Evolutionary conservation across 1,140 invertebrate species (phyloP).

Genomic region (Caenorhabditis elegans): WBcel235 BX284606.5:4974501-4975000

Average conservation of each 20-base stretch:
- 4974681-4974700: too few species aligned
- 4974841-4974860: not conserved
- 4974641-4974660: not conserved
- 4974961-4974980: too few species aligned
- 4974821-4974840: too few species aligned
- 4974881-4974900: not conserved
- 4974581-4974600: too few species aligned
- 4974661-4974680: not conserved
- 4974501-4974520: not conserved
- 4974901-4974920: not conserved
- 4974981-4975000: too few species aligned
- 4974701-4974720: not conserved
- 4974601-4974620: too few species aligned
- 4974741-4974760: not conserved
- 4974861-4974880: not conserved
- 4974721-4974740: not conserved
- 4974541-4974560: too few species aligned
- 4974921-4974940: not conserved
- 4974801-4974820: not conserved
- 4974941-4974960: too few species aligned
- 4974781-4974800: constrained; percentile 14
- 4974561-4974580: too few species aligned
- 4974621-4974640: too few species aligned
- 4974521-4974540: too few species aligned
- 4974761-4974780: not conserved